Base-by-base conservation (phyloP, 2,888 invertebrate genomes). In the Adela reaumurella region DNA sequence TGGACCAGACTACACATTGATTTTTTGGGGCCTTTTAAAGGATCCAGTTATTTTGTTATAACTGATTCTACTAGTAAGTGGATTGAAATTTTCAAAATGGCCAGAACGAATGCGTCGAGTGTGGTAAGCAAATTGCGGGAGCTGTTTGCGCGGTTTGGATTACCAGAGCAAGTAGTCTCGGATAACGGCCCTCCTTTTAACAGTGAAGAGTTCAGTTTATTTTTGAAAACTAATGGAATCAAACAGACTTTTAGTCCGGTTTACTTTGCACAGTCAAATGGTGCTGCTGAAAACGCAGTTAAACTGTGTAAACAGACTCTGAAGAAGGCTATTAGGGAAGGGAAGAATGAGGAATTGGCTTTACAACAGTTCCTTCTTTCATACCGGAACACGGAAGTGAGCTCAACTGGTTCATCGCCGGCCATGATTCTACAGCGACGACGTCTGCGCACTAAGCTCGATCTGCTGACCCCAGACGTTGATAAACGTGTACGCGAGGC, bases 261-360 rank as follows among this genome's bases (percentile, higher is more conserved):
- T 6, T 28, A 46, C 17, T 29, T 28, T 28, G 28, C 28, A 16
- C 16, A 6, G 5, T 46, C 46, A 5, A 46, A 46, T 14, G 46
- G 46, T 16, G 46, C 46, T 5, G 16, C 8, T 1, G 16, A 43
- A 19, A 17, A 35, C 1, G 49, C 46, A 3, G 49, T 51, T 10
- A 51, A 49, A 19, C 8, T 49, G 3, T 48, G 46, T 17, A 50
- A 50, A 17, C 17, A 35, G n/a, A 47, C 48, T 1, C 43, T 50
- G 1, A 50, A 48, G 17, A 50, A 50, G 11, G 48, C 50, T 0
- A 18, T 17, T 2, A n/a, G 41, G 19, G 50, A 50, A 8, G 11
- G 18, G 1, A 1, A 11, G 19, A 35, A 48, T 3, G 5, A 45
- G 8, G 47, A 48, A 6, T 6, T 17, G 5, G 50, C 48, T 1